phyloP scores from a whole-genome alignment of 2,888 invertebrate genomes.

The Pandemis corylana region DNA sequence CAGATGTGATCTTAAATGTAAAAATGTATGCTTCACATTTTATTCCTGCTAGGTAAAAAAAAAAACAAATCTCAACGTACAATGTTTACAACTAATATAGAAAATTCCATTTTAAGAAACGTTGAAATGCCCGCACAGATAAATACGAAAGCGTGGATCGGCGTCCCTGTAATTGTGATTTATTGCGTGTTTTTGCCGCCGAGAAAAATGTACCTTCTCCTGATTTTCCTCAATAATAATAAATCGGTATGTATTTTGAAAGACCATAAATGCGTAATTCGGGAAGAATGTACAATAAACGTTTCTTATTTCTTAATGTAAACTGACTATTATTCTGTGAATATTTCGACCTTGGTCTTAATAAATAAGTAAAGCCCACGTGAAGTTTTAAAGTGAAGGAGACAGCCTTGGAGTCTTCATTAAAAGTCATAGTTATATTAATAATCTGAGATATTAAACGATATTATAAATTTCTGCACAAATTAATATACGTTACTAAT shows the following conservation, averaged over 20 bases:
- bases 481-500: too few species aligned
- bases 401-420: background rate
- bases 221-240: slow-evolving; percentile 8
- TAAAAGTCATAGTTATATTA: background rate
- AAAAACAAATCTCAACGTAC: background rate
- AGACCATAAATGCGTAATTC: background rate
- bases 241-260: background rate
- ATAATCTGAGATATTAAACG: background rate
- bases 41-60: background rate
- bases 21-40: background rate
- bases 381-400: background rate
- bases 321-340: background rate
- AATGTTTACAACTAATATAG: background rate
- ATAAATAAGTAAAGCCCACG: background rate
- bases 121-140: slow-evolving; percentile 30
- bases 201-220: slow-evolving; percentile 13
- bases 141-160: slow-evolving; percentile 23
- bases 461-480: too few species aligned
- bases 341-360: background rate
- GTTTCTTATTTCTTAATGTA: too few species aligned
- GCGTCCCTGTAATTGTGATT: slow-evolving; percentile 35
- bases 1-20: background rate
- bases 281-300: too few species aligned
- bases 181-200: slow-evolving; percentile 22
- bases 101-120: slow-evolving; percentile 13